Percentiles rank a stretch among this genome's conserved stretches.
These are phyloP conservation scores for Palythoa caribaeorum DNA, from an alignment of 92 coral and sea anemone genomes.

Conservation along the genomic window DNA sequence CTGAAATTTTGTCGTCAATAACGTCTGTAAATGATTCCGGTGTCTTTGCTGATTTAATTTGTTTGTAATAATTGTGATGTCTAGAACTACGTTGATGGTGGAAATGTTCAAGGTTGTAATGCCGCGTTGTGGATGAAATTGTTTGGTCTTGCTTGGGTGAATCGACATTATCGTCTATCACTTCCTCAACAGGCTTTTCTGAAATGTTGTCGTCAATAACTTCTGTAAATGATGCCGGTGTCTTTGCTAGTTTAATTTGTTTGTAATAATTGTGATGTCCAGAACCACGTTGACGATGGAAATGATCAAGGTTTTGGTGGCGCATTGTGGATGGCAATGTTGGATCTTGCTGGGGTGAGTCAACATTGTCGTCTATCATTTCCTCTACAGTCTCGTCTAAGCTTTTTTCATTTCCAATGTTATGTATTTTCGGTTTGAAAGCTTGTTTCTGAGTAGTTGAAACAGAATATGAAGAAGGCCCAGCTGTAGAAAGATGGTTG, in stretches of 20 bases:
- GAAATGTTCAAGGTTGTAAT: background rate
- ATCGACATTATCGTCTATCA: constrained; percentile 17
- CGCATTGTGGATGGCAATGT: background rate
- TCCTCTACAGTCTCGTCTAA: constrained; percentile 12
- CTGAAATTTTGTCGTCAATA: constrained; percentile 22
- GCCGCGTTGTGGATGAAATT: background rate
- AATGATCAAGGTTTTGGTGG: background rate
- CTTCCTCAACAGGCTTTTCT: constrained; percentile 4
- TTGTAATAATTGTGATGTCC: background rate
- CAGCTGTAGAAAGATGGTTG: background rate
- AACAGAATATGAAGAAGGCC: background rate
- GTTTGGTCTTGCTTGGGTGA: background rate
- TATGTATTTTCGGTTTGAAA: background rate
- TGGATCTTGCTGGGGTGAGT: background rate
- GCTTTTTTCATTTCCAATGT: background rate
- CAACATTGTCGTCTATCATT: constrained; percentile 14
- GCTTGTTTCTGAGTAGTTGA: background rate
- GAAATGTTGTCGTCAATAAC: constrained; percentile 1
- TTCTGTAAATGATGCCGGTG: constrained; percentile 25
- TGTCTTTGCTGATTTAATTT: background rate
- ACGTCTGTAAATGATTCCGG: constrained; percentile 21
- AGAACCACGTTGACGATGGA: background rate
- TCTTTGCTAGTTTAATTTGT: background rate
- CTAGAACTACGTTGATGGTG: background rate
- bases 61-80: background rate